A percentile compares a stretch with the other conserved stretches of the same genome.
phyloP scores from a whole-genome alignment of 2,113 vertebrate genomes.

The Cryptomyrus ogoouensis region DNA sequence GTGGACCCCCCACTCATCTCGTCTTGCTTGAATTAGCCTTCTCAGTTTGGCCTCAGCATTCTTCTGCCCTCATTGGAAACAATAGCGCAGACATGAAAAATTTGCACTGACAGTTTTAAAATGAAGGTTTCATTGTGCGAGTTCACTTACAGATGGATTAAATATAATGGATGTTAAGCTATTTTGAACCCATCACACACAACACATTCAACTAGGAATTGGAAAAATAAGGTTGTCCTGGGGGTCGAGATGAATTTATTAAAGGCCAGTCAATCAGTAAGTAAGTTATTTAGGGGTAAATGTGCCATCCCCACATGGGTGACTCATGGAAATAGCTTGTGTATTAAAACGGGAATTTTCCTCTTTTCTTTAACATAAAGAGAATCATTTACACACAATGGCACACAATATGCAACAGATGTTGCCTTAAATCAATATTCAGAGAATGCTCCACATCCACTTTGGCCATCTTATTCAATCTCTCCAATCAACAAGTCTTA shows the following conservation, averaged over 20 bases:
- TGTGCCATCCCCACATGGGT: constrained; percentile 18
- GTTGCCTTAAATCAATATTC: constrained; percentile 53
- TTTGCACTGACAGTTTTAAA: neutral
- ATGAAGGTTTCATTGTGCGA: neutral
- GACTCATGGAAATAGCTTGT: constrained; percentile 52
- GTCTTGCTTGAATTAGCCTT: neutral
- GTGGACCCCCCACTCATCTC: neutral
- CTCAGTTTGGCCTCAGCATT: neutral
- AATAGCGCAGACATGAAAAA: neutral
- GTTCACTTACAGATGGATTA: neutral
- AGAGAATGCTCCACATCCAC: constrained; percentile 39
- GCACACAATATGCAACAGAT: constrained; percentile 53
- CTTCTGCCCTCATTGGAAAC: neutral
- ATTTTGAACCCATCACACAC: neutral
- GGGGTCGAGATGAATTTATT: neutral
- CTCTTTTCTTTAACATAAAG: constrained; percentile 50
- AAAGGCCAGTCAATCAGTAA: constrained; percentile 8
- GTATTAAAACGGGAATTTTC: constrained; percentile 38
- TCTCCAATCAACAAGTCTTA: constrained; percentile 22
- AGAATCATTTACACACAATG: constrained; percentile 52
- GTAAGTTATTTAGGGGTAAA: neutral
- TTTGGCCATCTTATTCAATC: constrained; percentile 34
- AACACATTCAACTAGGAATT: constrained; percentile 14
- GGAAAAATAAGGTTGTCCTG: constrained; percentile 8
- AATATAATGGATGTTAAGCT: neutral